phyloP scores from a whole-genome alignment of 2,797 vertebrate genomes.

The Hylomyscus alleni region DNA sequence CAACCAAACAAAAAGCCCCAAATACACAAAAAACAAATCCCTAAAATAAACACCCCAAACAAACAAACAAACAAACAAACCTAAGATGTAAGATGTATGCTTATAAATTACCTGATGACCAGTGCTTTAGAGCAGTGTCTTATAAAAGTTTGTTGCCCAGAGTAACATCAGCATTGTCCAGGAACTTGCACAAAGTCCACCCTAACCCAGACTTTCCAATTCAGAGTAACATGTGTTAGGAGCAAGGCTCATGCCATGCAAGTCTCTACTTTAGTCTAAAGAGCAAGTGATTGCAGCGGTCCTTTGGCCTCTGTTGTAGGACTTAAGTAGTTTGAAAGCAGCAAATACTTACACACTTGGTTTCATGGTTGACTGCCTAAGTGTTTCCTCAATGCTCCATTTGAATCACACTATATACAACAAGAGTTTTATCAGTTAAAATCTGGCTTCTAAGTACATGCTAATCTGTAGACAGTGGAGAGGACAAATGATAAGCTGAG shows the following conservation, averaged over 20 bases:
- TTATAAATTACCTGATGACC: neutral
- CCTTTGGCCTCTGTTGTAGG: neutral
- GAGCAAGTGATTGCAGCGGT: neutral
- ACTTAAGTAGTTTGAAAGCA: neutral
- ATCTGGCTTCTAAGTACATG: neutral
- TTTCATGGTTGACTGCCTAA: neutral
- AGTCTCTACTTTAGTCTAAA: neutral
- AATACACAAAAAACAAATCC: neutral
- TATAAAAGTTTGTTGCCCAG: neutral
- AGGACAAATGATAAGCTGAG: neutral
- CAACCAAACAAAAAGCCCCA: neutral
- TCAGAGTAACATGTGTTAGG: neutral
- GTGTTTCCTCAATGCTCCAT: neutral
- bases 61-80: neutral
- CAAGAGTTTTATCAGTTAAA: neutral
- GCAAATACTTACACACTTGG: neutral
- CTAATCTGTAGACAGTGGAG: neutral
- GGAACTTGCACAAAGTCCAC: neutral
- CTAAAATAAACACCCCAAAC: neutral
- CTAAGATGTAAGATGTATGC: neutral
- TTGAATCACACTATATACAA: neutral
- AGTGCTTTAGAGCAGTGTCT: neutral
- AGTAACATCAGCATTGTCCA: neutral
- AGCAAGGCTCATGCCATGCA: neutral
- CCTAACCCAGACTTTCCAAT: neutral